Conservation (phyloP, 2,888 invertebrate species). For the Orthonevra nobilis region DNA sequence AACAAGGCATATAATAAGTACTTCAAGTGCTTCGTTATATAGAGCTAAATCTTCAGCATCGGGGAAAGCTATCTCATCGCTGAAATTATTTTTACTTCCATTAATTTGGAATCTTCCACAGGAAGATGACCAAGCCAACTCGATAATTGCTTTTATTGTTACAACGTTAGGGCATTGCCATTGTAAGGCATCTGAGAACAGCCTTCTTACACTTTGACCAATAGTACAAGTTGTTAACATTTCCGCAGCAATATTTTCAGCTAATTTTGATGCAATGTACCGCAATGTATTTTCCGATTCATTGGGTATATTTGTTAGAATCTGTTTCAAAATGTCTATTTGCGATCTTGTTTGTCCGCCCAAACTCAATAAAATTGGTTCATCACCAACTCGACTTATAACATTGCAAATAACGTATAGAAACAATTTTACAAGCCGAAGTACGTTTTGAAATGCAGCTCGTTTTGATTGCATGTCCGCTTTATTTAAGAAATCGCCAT, state of each 20-base stretch:
- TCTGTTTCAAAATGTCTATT: slow-evolving; percentile 88
- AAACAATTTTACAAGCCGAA: slow-evolving; percentile 93
- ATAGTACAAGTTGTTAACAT: slow-evolving; percentile 81
- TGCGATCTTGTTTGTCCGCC: slow-evolving; percentile 80
- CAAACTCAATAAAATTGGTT: slow-evolving; percentile 81
- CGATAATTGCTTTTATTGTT: slow-evolving; percentile 87
- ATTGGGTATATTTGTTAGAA: slow-evolving; percentile 88
- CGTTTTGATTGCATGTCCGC: slow-evolving; percentile 88
- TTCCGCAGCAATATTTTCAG: slow-evolving; percentile 89
- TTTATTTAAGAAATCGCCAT: slow-evolving; percentile 90
- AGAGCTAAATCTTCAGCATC: slow-evolving; percentile 86
- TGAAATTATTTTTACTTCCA: slow-evolving; percentile 83
- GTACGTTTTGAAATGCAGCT: slow-evolving; percentile 92
- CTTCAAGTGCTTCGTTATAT: slow-evolving; percentile 95
- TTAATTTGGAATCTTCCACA: slow-evolving; percentile 86
- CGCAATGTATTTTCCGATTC: slow-evolving; percentile 92
- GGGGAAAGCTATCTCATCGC: slow-evolving; percentile 81
- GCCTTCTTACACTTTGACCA: slow-evolving; percentile 81
- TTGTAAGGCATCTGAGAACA: slow-evolving; percentile 83
- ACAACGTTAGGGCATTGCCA: slow-evolving; percentile 87
- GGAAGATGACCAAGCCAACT: slow-evolving; percentile 89
- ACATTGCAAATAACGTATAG: slow-evolving; percentile 93
- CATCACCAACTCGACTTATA: slow-evolving; percentile 83
- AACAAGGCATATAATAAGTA: slow-evolving; percentile 93
- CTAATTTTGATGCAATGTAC: slow-evolving; percentile 90